Evolutionary conservation across 2,113 vertebrate genomes (phyloP).

Genomic region (Rhinoderma darwinii): DNA sequence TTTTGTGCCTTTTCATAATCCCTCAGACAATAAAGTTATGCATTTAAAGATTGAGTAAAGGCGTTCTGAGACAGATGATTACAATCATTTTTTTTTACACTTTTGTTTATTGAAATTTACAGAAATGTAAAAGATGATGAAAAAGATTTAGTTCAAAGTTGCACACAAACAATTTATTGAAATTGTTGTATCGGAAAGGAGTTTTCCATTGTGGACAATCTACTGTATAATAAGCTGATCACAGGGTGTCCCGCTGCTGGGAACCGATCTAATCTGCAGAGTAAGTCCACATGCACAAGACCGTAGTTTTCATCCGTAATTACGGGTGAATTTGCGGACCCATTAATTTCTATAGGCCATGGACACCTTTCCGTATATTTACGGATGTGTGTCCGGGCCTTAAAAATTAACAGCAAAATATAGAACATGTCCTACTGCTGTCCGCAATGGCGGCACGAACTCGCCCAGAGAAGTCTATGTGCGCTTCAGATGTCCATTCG

Average conservation of each 20-base stretch:
- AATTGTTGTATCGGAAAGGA: not conserved
- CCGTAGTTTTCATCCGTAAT: no score
- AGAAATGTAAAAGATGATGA: not conserved
- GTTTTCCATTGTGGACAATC: not conserved
- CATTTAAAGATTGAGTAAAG: not conserved
- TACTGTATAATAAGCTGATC: not conserved
- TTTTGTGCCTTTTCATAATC: conserved; percentile 6
- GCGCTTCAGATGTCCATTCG: no score
- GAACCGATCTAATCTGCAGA: not conserved
- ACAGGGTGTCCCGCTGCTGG: not conserved
- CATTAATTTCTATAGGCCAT: no score
- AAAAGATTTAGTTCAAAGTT: not conserved
- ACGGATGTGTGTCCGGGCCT: no score
- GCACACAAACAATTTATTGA: not conserved
- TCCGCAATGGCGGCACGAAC: no score
- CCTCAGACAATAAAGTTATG: conserved; percentile 24
- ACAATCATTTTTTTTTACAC: not conserved
- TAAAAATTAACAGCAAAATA: no score
- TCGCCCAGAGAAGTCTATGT: no score
- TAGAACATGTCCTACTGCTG: no score
- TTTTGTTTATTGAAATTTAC: not conserved
- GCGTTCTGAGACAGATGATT: not conserved
- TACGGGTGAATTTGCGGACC: no score
- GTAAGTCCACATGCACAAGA: no score
- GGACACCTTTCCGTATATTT: no score